Conservation (phyloP, 2,797 vertebrate genomes). For the Yasuhikotakia modesta region DNA sequence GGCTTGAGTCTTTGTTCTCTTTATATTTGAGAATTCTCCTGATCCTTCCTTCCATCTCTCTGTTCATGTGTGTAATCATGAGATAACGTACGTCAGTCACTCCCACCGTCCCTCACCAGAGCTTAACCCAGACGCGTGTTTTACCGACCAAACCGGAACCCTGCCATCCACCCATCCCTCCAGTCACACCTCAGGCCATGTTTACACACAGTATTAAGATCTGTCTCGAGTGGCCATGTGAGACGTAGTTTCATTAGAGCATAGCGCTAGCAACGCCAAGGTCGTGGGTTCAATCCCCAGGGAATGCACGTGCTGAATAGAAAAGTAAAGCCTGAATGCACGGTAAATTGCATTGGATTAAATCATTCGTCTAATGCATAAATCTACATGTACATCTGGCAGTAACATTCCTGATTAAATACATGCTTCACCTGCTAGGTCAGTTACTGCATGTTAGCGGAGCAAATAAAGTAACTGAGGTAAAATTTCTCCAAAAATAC, state of each 20-base stretch:
- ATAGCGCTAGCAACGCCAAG: not conserved
- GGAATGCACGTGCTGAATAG: not conserved
- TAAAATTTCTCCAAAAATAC: too few relatives aligned
- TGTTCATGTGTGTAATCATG: constrained; percentile 68
- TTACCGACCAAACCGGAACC: constrained; percentile 20
- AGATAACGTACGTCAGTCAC: constrained; percentile 27
- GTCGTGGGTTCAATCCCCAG: not conserved
- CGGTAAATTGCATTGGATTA: not conserved
- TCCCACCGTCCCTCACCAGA: constrained; percentile 33
- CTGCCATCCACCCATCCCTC: constrained; percentile 37
- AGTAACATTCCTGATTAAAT: not conserved
- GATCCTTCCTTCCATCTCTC: constrained; percentile 78
- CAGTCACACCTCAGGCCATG: constrained; percentile 48
- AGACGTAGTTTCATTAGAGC: too few relatives aligned
- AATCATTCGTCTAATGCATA: not conserved
- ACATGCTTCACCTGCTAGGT: not conserved
- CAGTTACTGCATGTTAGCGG: not conserved
- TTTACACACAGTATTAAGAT: constrained; percentile 4
- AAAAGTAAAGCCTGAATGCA: not conserved
- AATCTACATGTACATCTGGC: not conserved
- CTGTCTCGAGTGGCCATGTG: not conserved
- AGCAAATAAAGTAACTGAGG: too few relatives aligned
- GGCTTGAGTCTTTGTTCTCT: constrained; percentile 46
- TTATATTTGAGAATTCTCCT: constrained; percentile 73
- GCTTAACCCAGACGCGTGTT: constrained; percentile 17